A percentile compares a stretch with the other conserved stretches of the same genome.
These are phyloP conservation scores for Pseudachorutes palmiensis DNA, from an alignment of 1,140 invertebrate species.

Conservation along the genomic window DNA sequence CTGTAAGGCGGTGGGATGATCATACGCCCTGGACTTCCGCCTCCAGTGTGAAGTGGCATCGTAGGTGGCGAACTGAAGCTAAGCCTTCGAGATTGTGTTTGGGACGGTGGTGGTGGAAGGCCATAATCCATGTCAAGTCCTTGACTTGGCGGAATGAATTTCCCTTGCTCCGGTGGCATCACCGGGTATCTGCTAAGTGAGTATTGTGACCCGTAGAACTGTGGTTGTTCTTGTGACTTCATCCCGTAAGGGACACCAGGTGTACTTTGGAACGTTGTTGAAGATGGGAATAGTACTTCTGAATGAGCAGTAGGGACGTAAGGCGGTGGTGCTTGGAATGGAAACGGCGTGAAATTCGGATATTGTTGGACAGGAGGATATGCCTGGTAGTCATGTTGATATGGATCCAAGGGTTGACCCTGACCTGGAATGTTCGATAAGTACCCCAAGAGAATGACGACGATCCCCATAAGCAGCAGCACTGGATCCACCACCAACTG, in stretches of 20 bases:
- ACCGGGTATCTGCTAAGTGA: slow-evolving; percentile 2
- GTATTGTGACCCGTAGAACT: slow-evolving; percentile 9
- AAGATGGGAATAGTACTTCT: too few species aligned
- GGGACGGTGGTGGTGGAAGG: slow-evolving; percentile 17
- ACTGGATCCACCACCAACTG: too few species aligned
- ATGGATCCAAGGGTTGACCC: too few species aligned
- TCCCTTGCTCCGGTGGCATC: not conserved
- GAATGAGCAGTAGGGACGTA: too few species aligned
- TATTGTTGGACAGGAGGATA: not conserved
- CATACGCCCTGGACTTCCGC: not conserved
- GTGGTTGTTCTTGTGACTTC: slow-evolving; percentile 13
- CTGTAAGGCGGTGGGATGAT: slow-evolving; percentile 29
- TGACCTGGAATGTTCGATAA: too few species aligned
- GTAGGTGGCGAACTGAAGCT: slow-evolving; percentile 10
- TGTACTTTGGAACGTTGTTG: too few species aligned
- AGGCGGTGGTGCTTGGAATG: slow-evolving; percentile 7
- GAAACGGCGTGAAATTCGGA: not conserved
- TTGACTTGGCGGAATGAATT: not conserved
- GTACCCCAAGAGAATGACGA: too few species aligned
- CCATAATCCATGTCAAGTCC: slow-evolving; percentile 9
- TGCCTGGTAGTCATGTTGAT: too few species aligned
- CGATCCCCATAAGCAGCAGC: too few species aligned
- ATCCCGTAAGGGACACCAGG: too few species aligned
- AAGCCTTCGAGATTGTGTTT: slow-evolving; percentile 14
- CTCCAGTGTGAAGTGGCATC: slow-evolving; percentile 11